Evolutionary conservation across 1,140 invertebrate species (phyloP).

Genomic region (Drosophila melanogaster): DNA sequence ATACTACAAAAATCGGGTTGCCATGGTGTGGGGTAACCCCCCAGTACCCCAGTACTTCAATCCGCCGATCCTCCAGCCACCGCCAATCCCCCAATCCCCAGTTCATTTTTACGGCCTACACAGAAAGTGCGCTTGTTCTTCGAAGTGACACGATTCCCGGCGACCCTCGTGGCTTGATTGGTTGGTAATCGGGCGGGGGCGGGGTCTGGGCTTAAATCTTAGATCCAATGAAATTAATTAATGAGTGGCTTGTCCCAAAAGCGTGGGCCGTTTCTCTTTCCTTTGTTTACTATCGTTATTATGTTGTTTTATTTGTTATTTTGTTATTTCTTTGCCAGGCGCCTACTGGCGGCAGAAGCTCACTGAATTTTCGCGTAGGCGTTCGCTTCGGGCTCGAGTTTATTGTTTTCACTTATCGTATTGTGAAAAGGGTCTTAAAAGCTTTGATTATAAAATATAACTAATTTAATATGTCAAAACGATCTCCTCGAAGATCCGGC

Average conservation of each 20-base stretch:
- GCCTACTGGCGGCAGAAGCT: slow-evolving; percentile 12
- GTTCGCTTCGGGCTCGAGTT: slow-evolving; percentile 25
- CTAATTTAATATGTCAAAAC: slow-evolving; percentile 39
- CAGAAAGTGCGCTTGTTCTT: slow-evolving; percentile 38
- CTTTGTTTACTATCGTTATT: slow-evolving; percentile 25
- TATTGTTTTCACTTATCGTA: slow-evolving; percentile 49
- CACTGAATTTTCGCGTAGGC: slow-evolving; percentile 19
- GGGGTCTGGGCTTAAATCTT: slow-evolving; percentile 14
- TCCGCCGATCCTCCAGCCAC: background rate
- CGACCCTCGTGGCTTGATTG: slow-evolving; percentile 14
- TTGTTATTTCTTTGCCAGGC: background rate
- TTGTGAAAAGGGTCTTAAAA: slow-evolving; percentile 37
- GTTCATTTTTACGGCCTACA: slow-evolving; percentile 39
- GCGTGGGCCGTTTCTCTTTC: slow-evolving; percentile 28
- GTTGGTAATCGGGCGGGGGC: background rate
- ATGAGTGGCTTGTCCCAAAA: slow-evolving; percentile 21
- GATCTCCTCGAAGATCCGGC: slow-evolving; percentile 7
- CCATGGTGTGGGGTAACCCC: slow-evolving; percentile 7
- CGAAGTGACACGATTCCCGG: slow-evolving; percentile 56
- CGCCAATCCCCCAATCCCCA: background rate
- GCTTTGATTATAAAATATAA: slow-evolving; percentile 40
- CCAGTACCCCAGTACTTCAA: background rate
- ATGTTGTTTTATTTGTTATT: background rate
- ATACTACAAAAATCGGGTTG: slow-evolving; percentile 43
- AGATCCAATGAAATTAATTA: slow-evolving; percentile 76